Evolutionary conservation across 1,140 invertebrate species (phyloP).

Genomic region (Tetramorium alpestre): DNA sequence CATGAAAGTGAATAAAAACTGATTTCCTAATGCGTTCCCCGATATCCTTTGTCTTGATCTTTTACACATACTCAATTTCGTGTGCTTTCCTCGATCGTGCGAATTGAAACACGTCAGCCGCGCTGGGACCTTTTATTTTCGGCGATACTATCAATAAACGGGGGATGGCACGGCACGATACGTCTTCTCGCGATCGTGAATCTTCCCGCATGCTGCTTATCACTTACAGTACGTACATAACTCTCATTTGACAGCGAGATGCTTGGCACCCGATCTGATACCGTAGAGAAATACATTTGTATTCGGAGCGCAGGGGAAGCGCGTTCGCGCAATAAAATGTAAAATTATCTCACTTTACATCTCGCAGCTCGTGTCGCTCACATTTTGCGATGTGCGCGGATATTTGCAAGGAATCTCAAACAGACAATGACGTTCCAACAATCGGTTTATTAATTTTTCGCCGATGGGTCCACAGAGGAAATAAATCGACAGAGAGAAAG

Average conservation of each 20-base stretch:
- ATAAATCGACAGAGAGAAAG: background rate
- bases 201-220: background rate
- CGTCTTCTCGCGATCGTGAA: background rate
- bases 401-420: background rate
- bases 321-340: background rate
- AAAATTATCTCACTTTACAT: background rate
- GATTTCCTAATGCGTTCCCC: background rate
- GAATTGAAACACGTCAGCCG: background rate
- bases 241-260: background rate
- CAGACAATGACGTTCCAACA: background rate
- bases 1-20: background rate
- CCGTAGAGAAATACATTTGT: background rate
- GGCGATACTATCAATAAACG: slow-evolving; percentile 36
- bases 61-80: background rate
- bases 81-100: background rate
- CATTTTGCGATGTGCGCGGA: background rate
- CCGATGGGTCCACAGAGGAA: background rate
- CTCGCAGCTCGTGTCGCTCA: background rate
- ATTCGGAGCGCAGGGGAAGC: background rate
- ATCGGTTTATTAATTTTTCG: background rate
- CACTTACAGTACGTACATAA: background rate
- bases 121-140: slow-evolving; percentile 27
- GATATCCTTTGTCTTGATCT: background rate
- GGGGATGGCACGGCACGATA: background rate
- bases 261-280: background rate